Evolutionary conservation across 1,140 invertebrate species (phyloP).

Genomic region (Calycopis cecrops): DNA sequence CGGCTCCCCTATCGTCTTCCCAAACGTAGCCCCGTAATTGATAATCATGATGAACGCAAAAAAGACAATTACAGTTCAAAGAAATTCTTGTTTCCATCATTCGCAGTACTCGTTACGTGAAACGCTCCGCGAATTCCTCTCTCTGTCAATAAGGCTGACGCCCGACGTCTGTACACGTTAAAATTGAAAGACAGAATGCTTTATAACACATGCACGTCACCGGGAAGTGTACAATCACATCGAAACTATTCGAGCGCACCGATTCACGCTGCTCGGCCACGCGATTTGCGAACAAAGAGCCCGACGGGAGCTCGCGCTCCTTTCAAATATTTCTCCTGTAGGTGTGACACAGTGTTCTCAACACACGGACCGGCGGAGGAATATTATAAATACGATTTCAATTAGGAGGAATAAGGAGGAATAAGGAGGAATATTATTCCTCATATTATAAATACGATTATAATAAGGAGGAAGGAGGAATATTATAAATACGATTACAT

Average conservation of each 20-base stretch:
- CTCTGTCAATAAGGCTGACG: constrained; percentile 4
- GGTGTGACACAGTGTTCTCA: constrained; percentile 18
- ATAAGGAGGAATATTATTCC: too few relatives aligned
- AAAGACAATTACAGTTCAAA: too few relatives aligned
- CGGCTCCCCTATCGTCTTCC: too few relatives aligned
- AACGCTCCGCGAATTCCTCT: background rate
- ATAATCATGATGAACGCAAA: too few relatives aligned
- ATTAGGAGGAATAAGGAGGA: too few relatives aligned
- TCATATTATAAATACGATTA: too few relatives aligned
- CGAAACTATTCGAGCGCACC: constrained; percentile 27
- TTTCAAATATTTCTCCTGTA: constrained; percentile 42
- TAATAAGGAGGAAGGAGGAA: too few relatives aligned
- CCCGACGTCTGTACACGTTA: constrained; percentile 5
- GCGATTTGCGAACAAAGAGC: constrained; percentile 41
- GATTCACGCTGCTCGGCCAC: constrained; percentile 22
- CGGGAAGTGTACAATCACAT: constrained; percentile 29
- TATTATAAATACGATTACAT: too few relatives aligned
- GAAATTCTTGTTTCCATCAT: too few relatives aligned
- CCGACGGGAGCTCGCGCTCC: constrained; percentile 30
- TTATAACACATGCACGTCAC: constrained; percentile 11
- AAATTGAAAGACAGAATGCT: constrained; percentile 7
- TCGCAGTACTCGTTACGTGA: too few relatives aligned
- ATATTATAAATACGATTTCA: background rate
- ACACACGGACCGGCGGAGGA: constrained; percentile 1
- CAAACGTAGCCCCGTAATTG: too few relatives aligned